These are phyloP conservation scores for Aleiodes leptofemur DNA, from an alignment of 2,888 invertebrate species.

Conservation along the genomic window DNA sequence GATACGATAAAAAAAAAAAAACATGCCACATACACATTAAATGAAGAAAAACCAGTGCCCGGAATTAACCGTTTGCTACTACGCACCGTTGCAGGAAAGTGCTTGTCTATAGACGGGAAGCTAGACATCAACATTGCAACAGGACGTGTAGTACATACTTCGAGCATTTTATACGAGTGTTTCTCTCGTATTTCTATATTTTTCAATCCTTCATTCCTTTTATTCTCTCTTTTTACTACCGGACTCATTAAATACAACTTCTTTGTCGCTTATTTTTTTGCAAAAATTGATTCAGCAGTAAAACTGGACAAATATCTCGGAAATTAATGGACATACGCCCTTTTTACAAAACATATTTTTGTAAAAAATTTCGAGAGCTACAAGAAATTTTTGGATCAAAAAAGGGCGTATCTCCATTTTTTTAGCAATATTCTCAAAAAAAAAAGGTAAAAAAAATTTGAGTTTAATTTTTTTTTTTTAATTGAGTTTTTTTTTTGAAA, in stretches of 20 bases:
- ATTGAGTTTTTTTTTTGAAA: too few relatives aligned
- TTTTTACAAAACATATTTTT: too few relatives aligned
- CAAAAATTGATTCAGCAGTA: too few relatives aligned
- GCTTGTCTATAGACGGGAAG: conserved; percentile 44
- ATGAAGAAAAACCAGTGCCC: conserved; percentile 19
- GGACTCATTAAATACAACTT: conserved; percentile 22
- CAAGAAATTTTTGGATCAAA: too few relatives aligned
- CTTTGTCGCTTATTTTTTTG: background rate
- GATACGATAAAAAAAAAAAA: background rate
- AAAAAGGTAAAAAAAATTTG: too few relatives aligned
- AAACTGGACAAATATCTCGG: too few relatives aligned
- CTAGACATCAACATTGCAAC: conserved; percentile 44
- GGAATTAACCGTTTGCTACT: conserved; percentile 46
- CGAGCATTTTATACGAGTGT: conserved; percentile 9
- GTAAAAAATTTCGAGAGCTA: too few relatives aligned
- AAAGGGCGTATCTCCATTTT: too few relatives aligned
- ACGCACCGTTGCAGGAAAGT: conserved; percentile 39
- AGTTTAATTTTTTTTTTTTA: too few relatives aligned
- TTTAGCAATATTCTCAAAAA: too few relatives aligned
- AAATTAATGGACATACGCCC: too few relatives aligned
- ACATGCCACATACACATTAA: background rate
- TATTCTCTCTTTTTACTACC: background rate
- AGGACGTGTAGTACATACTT: conserved; percentile 39
- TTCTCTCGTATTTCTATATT: background rate
- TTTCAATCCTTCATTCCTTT: background rate